Base-by-base conservation (phyloP, 2,113 vertebrate species). In the Hyaena hyaena region DNA sequence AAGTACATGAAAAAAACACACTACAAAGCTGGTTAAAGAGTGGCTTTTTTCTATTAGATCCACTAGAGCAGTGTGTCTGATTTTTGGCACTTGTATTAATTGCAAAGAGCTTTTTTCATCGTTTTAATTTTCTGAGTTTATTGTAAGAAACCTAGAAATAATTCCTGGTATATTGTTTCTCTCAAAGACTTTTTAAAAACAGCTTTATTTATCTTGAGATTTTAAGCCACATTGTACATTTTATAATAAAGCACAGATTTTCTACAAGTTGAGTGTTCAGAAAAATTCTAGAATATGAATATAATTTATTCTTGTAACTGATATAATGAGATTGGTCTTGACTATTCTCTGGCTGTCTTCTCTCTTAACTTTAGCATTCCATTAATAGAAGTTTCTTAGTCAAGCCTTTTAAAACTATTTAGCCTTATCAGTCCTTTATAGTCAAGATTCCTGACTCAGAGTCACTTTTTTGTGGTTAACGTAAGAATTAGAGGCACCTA, bases 71-170 rank as follows among this genome's bases (percentile, higher is more conserved):
- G 10, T 81, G 16, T 77, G 35, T 43, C 63, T 87, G 43, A 81
- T 65, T 81, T 95, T 92, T 73, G 33, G 43, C 43, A 81, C 28
- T 23, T 66, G 12, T 74, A 7, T 80, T 92, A 63, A 16, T 63
- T 87, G 50, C 24, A 87, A 87, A 63, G n/a, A 10, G 33, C n/a
- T 92, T 39, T 73, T 80, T 73, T 71, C 55, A n/a, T 93, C 63
- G 33, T 61, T 85, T 85, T 93, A 14, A 58, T 82, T 91, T 61
- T 88, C 19, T 86, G 28, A 82, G 19, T 86, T 93, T 94, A 35
- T 80, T 90, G 26, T 73, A 45, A 81, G 50, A 94, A 82, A 76
- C 31, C 48, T 66, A 94, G 76, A 87, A 81, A 82, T 87, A 74
- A 80, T 82, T 79, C 12, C 82, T 81, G 31, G 6, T 80, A 24